A percentile compares a stretch with the other conserved stretches of the same genome.
phyloP scores from a whole-genome alignment of 37 sponge, comb jelly and placozoan genomes.

The Tethya wilhelma region DNA sequence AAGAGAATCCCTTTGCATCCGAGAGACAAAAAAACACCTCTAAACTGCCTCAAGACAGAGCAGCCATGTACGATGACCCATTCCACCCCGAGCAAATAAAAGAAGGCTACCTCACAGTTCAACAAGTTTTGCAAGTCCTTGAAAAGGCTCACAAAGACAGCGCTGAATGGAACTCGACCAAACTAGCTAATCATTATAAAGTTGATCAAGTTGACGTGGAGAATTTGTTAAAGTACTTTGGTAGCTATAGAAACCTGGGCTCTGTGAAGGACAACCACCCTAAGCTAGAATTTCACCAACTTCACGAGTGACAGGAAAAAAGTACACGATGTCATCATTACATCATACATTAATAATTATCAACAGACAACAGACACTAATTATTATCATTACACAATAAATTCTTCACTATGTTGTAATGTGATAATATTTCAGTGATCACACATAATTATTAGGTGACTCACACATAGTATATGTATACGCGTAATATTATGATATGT shows the following conservation, averaged over 20 bases:
- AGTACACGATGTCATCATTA: too few relatives aligned
- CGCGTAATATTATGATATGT: too few relatives aligned
- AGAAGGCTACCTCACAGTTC: slow-evolving; percentile 21
- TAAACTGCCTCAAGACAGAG: slow-evolving; percentile 40
- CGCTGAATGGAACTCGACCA: slow-evolving; percentile 13
- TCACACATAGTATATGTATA: too few relatives aligned
- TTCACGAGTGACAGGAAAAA: slow-evolving; percentile 9
- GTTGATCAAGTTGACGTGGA: slow-evolving; percentile 25
- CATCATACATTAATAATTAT: too few relatives aligned
- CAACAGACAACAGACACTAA: not conserved
- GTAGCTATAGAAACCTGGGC: slow-evolving; percentile 8
- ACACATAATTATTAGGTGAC: too few relatives aligned
- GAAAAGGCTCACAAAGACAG: not conserved
- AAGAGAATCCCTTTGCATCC: slow-evolving; percentile 31
- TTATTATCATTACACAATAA: not conserved
- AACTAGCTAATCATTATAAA: slow-evolving; percentile 9
- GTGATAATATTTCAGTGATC: too few relatives aligned
- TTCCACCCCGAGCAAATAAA: not conserved
- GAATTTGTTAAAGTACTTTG: slow-evolving; percentile 46
- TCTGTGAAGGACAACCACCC: not conserved
- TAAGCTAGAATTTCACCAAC: slow-evolving; percentile 18
- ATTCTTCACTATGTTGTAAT: too few relatives aligned
- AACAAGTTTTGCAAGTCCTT: slow-evolving; percentile 16
- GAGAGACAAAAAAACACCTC: not conserved
- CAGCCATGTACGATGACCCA: not conserved